Percentiles rank a stretch among this genome's conserved stretches.
phyloP scores from a whole-genome alignment of 1,140 invertebrate species.

The Scaptodrosophila lebanonensis region DNA sequence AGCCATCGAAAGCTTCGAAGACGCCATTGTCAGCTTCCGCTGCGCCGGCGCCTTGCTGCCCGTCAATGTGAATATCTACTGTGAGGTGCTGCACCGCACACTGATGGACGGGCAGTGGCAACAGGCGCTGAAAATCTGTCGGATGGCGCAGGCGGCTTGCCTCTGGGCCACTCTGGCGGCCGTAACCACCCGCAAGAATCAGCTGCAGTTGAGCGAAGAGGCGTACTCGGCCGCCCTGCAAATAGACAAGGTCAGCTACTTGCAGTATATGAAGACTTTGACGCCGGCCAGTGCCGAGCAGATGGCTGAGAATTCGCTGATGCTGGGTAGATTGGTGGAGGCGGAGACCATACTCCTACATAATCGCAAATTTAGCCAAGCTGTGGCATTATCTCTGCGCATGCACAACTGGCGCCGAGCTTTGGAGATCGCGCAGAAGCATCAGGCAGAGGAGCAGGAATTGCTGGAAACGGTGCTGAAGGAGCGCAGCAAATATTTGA shows the following conservation, averaged over 20 bases:
- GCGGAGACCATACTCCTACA: conserved; percentile 90
- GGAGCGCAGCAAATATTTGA: conserved; percentile 86
- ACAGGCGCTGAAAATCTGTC: conserved; percentile 66
- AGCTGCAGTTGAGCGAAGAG: conserved; percentile 90
- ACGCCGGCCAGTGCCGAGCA: conserved; percentile 80
- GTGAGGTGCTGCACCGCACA: conserved; percentile 66
- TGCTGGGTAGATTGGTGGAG: conserved; percentile 87
- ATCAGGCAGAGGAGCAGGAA: conserved; percentile 79
- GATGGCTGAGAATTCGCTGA: conserved; percentile 88
- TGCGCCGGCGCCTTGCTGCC: conserved; percentile 62
- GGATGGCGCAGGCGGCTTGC: conserved; percentile 81
- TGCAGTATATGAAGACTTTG: conserved; percentile 86
- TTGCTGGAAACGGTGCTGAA: conserved; percentile 87
- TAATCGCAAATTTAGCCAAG: conserved; percentile 85
- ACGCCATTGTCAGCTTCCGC: conserved; percentile 78
- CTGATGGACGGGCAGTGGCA: conserved; percentile 70
- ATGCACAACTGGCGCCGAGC: conserved; percentile 93
- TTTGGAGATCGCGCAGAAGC: conserved; percentile 89
- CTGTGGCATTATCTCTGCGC: conserved; percentile 88
- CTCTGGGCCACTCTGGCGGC: conserved; percentile 93
- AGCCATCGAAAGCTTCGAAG: conserved; percentile 88
- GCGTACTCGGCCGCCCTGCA: conserved; percentile 93
- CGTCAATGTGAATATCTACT: conserved; percentile 64
- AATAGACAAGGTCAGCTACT: conserved; percentile 92
- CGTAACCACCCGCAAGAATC: conserved; percentile 86